Conservation (phyloP, 2,888 invertebrate genomes). For the Nebria salina region DNA sequence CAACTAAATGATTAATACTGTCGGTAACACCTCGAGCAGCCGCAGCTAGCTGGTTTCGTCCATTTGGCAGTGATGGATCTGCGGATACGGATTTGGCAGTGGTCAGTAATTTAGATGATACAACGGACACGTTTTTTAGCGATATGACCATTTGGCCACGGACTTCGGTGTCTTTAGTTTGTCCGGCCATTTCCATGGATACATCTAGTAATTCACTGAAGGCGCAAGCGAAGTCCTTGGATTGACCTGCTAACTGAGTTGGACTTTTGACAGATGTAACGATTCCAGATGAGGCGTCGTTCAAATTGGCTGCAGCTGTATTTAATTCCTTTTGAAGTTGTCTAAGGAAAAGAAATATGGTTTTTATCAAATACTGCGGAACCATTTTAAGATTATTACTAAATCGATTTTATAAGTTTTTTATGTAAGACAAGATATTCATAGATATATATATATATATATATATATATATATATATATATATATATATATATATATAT, state of each 20-base stretch:
- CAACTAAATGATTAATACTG: slow-evolving; percentile 89
- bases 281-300: slow-evolving; percentile 84
- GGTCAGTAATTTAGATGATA: slow-evolving; percentile 84
- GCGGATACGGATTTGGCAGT: slow-evolving; percentile 91
- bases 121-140: slow-evolving; percentile 86
- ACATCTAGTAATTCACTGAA: slow-evolving; percentile 81
- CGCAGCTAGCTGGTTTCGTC: slow-evolving; percentile 86
- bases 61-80: slow-evolving; percentile 89
- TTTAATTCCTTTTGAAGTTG: slow-evolving; percentile 88
- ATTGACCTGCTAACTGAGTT: slow-evolving; percentile 75
- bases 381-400: neutral
- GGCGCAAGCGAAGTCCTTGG: slow-evolving; percentile 80
- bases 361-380: neutral
- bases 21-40: slow-evolving; percentile 93
- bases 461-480: too few species aligned
- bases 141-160: slow-evolving; percentile 86
- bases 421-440: too few species aligned
- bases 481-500: too few species aligned
- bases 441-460: too few species aligned
- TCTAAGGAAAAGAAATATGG: slow-evolving; percentile 58
- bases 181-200: slow-evolving; percentile 87
- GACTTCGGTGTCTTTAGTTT: slow-evolving; percentile 78
- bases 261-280: slow-evolving; percentile 80
- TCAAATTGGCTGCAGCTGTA: slow-evolving; percentile 83
- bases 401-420: neutral